Conservation (phyloP, 2,797 vertebrate species). For the Helarctos malayanus region DNA sequence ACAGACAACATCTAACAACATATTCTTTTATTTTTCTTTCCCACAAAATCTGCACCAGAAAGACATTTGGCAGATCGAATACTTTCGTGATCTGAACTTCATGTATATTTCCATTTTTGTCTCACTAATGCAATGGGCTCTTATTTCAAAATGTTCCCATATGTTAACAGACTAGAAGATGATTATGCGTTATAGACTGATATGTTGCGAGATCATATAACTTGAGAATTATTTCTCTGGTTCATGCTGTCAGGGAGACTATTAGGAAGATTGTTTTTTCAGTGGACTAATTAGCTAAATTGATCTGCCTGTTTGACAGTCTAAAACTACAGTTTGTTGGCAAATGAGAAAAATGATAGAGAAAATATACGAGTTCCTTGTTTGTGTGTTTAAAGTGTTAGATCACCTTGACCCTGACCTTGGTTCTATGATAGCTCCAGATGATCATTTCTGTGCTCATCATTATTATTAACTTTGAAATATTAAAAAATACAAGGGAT, state of each 20-base stretch:
- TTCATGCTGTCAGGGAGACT: not conserved
- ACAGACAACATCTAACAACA: not conserved
- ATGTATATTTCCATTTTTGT: not conserved
- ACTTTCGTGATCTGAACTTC: not conserved
- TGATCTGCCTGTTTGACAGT: not conserved
- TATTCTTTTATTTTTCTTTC: not conserved
- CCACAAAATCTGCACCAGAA: not conserved
- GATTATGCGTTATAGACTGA: not conserved
- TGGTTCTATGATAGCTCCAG: not conserved
- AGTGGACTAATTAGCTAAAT: not conserved
- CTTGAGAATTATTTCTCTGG: not conserved
- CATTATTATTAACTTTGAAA: not conserved
- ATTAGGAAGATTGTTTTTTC: not conserved
- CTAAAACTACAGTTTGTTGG: not conserved
- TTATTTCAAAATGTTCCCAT: not conserved
- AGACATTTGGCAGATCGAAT: not conserved
- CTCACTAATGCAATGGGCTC: not conserved
- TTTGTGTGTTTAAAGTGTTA: not conserved
- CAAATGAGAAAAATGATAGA: conserved; percentile 53
- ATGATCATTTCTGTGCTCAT: not conserved
- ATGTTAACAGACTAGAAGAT: not conserved
- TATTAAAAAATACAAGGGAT: not conserved
- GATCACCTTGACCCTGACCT: not conserved
- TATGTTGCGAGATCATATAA: not conserved
- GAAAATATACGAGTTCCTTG: conserved; percentile 17